A percentile compares a stretch with the other conserved stretches of the same genome.
Conservation (phyloP, 2,888 invertebrate species). For the Athalia rosae region DNA sequence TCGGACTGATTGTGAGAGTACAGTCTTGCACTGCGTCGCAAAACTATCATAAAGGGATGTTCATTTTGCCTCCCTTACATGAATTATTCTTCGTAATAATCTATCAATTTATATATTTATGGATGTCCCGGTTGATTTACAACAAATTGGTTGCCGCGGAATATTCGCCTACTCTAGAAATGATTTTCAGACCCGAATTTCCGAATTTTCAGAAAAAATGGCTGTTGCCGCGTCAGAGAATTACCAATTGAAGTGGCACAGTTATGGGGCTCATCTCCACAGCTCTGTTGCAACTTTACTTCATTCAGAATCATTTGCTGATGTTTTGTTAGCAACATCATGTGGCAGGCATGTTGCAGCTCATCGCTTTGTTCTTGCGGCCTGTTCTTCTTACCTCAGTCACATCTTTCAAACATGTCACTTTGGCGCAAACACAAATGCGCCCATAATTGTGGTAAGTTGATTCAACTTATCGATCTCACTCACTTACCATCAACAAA, state of each 20-base stretch:
- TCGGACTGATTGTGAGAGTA: too few species aligned
- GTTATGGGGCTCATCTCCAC: slow-evolving; percentile 88
- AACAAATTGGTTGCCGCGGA: too few species aligned
- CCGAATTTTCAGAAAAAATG: slow-evolving; percentile 69
- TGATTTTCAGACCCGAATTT: not conserved
- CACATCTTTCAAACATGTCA: slow-evolving; percentile 75
- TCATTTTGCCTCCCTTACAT: too few species aligned
- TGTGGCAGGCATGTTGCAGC: slow-evolving; percentile 89
- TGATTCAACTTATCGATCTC: not conserved
- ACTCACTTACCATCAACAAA: not conserved
- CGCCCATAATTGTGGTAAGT: slow-evolving; percentile 71
- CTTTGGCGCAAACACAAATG: slow-evolving; percentile 71
- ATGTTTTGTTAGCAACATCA: slow-evolving; percentile 86
- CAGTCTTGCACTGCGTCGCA: too few species aligned
- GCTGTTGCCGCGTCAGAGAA: slow-evolving; percentile 80
- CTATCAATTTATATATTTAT: too few species aligned
- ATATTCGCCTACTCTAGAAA: too few species aligned
- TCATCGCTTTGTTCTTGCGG: slow-evolving; percentile 89
- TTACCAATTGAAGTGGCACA: slow-evolving; percentile 93
- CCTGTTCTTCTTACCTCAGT: slow-evolving; percentile 83
- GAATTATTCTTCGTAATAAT: too few species aligned
- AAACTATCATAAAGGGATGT: too few species aligned
- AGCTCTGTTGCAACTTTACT: slow-evolving; percentile 86
- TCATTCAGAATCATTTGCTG: slow-evolving; percentile 87
- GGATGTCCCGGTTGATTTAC: too few species aligned